A percentile compares a stretch with the other conserved stretches of the same genome.
phyloP scores from a whole-genome alignment of 1,140 invertebrate genomes.

The Ylistrum balloti region DNA sequence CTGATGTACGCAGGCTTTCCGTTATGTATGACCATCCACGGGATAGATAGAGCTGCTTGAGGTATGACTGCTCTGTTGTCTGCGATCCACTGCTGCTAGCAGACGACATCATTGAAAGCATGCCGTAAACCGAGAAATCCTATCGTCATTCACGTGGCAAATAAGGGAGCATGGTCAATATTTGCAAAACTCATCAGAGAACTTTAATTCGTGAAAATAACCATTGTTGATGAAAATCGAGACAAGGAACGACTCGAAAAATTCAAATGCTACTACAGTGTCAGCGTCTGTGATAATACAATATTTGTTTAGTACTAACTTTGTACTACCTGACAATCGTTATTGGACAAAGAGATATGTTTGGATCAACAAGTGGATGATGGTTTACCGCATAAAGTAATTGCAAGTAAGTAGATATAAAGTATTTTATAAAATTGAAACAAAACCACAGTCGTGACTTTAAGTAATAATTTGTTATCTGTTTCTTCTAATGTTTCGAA shows the following conservation, averaged over 20 bases:
- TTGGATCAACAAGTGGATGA: not conserved
- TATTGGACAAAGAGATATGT: too few relatives aligned
- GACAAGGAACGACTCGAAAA: not conserved
- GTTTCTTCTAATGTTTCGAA: too few relatives aligned
- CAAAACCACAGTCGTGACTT: too few relatives aligned
- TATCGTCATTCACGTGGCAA: not conserved
- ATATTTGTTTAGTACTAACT: too few relatives aligned
- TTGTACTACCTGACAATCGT: too few relatives aligned
- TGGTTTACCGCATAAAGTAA: not conserved
- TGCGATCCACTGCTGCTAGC: not conserved
- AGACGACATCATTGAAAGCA: not conserved
- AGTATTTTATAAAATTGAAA: too few relatives aligned
- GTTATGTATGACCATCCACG: not conserved
- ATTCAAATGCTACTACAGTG: too few relatives aligned
- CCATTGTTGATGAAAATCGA: not conserved
- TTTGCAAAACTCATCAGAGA: not conserved
- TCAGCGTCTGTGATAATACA: too few relatives aligned
- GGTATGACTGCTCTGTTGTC: slow-evolving; percentile 8
- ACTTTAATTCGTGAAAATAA: not conserved
- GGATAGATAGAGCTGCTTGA: slow-evolving; percentile 24
- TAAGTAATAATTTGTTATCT: too few relatives aligned
- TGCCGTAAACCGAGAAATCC: not conserved
- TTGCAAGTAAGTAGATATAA: not conserved
- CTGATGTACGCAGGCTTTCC: not conserved
- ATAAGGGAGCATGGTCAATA: not conserved